These are phyloP conservation scores for Osmoderma eremita DNA, from an alignment of 2,888 invertebrate species.

Conservation along the genomic window DNA sequence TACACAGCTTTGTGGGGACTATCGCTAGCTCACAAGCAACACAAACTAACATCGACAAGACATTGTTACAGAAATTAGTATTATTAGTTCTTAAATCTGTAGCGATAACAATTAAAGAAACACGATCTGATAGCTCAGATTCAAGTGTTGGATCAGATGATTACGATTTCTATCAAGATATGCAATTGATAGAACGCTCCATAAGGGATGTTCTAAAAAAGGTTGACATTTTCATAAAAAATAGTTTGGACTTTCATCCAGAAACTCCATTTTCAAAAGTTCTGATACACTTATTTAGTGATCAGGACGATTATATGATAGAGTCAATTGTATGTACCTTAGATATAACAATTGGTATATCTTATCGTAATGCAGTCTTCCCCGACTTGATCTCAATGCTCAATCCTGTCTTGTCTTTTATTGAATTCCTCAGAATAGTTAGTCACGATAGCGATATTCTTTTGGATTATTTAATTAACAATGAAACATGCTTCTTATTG, in stretches of 20 bases:
- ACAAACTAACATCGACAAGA: conserved; percentile 71
- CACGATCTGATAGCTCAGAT: conserved; percentile 83
- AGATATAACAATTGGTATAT: conserved; percentile 87
- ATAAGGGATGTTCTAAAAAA: conserved; percentile 85
- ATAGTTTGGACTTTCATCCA: conserved; percentile 84
- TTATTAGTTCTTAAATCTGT: conserved; percentile 88
- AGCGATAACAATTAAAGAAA: conserved; percentile 90
- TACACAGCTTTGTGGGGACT: conserved; percentile 62
- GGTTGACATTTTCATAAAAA: conserved; percentile 83
- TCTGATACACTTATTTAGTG: conserved; percentile 86
- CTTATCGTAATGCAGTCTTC: conserved; percentile 82
- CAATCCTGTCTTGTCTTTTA: conserved; percentile 87
- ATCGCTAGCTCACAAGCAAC: conserved; percentile 57
- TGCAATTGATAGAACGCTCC: conserved; percentile 87
- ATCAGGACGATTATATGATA: conserved; percentile 90
- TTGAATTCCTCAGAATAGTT: conserved; percentile 85
- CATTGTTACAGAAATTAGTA: conserved; percentile 86
- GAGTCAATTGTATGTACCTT: conserved; percentile 93
- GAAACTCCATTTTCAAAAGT: conserved; percentile 89
- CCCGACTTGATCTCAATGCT: conserved; percentile 84
- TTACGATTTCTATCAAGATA: conserved; percentile 87
- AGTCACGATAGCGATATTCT: conserved; percentile 83
- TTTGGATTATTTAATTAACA: conserved; percentile 86
- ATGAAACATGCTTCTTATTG: conserved; percentile 89
- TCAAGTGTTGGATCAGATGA: conserved; percentile 86